A percentile compares a stretch with the other conserved stretches of the same genome.
Conservation (phyloP, 2,113 vertebrate genomes). For the Etheostoma spectabile region DNA sequence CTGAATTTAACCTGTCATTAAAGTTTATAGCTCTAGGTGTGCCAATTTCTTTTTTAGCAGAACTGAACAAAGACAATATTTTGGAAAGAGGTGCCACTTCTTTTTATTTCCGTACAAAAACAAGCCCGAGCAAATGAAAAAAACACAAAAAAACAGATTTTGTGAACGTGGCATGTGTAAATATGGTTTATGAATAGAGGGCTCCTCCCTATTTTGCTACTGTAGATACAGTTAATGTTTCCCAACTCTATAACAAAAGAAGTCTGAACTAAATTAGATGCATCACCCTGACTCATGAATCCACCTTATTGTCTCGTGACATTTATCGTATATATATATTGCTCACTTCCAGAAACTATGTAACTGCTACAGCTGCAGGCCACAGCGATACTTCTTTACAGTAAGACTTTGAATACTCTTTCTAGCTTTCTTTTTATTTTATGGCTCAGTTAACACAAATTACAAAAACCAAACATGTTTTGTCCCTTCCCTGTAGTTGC, state of each 20-base stretch:
- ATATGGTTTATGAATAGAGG: constrained; percentile 38
- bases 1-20: constrained; percentile 59
- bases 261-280: constrained; percentile 7
- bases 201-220: constrained; percentile 21
- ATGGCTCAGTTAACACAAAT: neutral
- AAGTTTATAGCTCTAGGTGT: constrained; percentile 38
- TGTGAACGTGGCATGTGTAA: constrained; percentile 15
- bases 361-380: neutral
- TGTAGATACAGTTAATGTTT: constrained; percentile 8
- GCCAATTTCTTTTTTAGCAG: constrained; percentile 24
- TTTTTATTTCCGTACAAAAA: constrained; percentile 48
- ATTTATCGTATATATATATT: neutral
- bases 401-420: neutral
- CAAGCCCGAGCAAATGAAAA: constrained; percentile 30
- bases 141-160: constrained; percentile 15
- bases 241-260: constrained; percentile 14
- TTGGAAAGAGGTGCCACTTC: constrained; percentile 16
- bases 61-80: constrained; percentile 42
- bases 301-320: neutral
- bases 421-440: neutral
- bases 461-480: too few relatives aligned
- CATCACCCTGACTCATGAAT: constrained; percentile 7
- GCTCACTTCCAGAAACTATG: constrained; percentile 2
- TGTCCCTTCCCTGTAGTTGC: too few relatives aligned
- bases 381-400: neutral